A percentile compares a stretch with the other conserved stretches of the same genome.
phyloP scores from a whole-genome alignment of 2,888 invertebrate genomes.

The Chaitophorus viminalis region DNA sequence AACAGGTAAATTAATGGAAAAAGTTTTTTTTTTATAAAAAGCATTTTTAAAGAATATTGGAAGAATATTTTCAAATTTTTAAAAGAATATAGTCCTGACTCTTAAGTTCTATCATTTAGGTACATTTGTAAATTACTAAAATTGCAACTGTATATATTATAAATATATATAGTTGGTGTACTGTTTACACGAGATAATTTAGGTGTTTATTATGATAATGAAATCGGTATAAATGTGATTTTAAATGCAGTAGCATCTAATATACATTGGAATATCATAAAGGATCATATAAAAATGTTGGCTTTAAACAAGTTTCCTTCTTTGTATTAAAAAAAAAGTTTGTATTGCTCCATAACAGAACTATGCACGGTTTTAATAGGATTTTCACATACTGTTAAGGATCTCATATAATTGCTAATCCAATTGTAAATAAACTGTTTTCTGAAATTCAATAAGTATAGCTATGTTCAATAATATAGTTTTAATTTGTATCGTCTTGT shows the following conservation, averaged over 20 bases:
- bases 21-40: too few relatives aligned
- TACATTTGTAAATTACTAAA: background rate
- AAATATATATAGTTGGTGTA: background rate
- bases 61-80: too few relatives aligned
- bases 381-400: background rate
- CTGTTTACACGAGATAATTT: background rate
- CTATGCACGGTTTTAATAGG: constrained; percentile 14
- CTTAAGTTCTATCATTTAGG: too few relatives aligned
- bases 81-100: too few relatives aligned
- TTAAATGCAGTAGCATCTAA: background rate
- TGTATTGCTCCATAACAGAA: background rate
- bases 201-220: constrained; percentile 15
- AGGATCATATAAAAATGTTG: background rate
- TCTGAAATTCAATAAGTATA: background rate
- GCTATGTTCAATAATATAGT: background rate
- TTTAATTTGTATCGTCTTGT: background rate
- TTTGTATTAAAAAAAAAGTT: background rate
- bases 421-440: background rate
- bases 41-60: too few relatives aligned
- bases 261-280: constrained; percentile 3
- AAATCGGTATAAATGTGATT: background rate
- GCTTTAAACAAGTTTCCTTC: constrained; percentile 13
- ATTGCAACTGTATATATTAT: background rate
- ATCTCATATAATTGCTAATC: background rate
- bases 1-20: too few relatives aligned